These are phyloP conservation scores for Ormyrus thymus DNA, from an alignment of 2,888 invertebrate species.

Conservation along the genomic window DNA sequence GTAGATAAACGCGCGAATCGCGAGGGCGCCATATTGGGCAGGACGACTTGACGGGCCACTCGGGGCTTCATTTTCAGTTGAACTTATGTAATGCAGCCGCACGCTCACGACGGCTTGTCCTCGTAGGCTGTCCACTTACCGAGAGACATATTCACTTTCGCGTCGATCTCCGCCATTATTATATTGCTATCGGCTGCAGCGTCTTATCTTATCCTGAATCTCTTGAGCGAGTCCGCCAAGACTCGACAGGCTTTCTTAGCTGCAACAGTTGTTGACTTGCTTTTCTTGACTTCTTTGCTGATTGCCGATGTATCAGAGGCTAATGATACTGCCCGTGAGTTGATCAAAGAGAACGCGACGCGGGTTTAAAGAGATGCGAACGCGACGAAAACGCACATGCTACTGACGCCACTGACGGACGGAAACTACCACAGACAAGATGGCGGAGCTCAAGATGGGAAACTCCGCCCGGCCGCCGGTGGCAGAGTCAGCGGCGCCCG, in stretches of 20 bases:
- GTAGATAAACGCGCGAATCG: neutral
- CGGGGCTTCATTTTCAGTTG: too few relatives aligned
- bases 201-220: neutral
- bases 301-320: neutral
- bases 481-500: too few relatives aligned
- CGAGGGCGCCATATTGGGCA: neutral
- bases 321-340: neutral
- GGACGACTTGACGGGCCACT: neutral
- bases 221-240: neutral
- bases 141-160: conserved; percentile 74
- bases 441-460: neutral
- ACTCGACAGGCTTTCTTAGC: too few relatives aligned
- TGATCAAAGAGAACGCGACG: neutral
- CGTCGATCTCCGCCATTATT: conserved; percentile 73
- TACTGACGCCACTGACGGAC: neutral
- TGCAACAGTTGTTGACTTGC: too few relatives aligned
- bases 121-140: conserved; percentile 70
- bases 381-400: conserved; percentile 34
- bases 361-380: conserved; percentile 6
- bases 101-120: conserved; percentile 65
- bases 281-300: neutral
- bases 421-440: conserved; percentile 18
- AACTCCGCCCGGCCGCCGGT: too few relatives aligned
- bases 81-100: conserved; percentile 62
- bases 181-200: neutral